phyloP scores from a whole-genome alignment of 2,888 invertebrate species.

The Isotomurus palustris region DNA sequence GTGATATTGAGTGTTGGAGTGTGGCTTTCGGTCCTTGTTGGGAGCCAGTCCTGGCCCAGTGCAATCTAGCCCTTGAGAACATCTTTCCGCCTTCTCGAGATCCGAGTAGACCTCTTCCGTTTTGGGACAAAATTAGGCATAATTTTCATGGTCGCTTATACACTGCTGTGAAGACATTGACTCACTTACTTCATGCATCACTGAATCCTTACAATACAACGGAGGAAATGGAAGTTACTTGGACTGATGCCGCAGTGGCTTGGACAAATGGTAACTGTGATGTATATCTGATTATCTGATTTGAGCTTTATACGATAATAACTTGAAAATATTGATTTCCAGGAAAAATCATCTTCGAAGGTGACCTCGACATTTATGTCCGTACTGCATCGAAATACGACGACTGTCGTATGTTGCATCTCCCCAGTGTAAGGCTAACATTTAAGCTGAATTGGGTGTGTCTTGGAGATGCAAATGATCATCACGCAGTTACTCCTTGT shows the following conservation, averaged over 20 bases:
- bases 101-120: constrained; percentile 87
- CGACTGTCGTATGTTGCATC: constrained; percentile 86
- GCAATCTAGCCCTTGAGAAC: constrained; percentile 82
- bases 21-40: constrained; percentile 98
- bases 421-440: constrained; percentile 80
- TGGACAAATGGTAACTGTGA: constrained; percentile 79
- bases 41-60: constrained; percentile 94
- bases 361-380: constrained; percentile 89
- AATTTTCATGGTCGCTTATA: constrained; percentile 89
- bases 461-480: constrained; percentile 89
- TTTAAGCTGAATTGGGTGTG: constrained; percentile 87
- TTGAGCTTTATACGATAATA: too few species aligned
- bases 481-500: constrained; percentile 90
- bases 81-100: constrained; percentile 81
- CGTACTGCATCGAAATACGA: constrained; percentile 98
- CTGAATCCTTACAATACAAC: constrained; percentile 98
- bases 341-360: constrained; percentile 83
- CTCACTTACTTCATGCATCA: constrained; percentile 89
- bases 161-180: constrained; percentile 78
- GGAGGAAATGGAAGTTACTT: constrained; percentile 96
- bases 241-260: constrained; percentile 87
- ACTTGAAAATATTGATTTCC: constrained; percentile 47
- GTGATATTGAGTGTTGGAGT: constrained; percentile 80
- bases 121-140: constrained; percentile 95
- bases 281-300: background rate